Evolutionary conservation across 1,140 invertebrate species (phyloP), one percentile per base, ranked within the genome.

Genomic region (Saxidomus purpurata): DNA sequence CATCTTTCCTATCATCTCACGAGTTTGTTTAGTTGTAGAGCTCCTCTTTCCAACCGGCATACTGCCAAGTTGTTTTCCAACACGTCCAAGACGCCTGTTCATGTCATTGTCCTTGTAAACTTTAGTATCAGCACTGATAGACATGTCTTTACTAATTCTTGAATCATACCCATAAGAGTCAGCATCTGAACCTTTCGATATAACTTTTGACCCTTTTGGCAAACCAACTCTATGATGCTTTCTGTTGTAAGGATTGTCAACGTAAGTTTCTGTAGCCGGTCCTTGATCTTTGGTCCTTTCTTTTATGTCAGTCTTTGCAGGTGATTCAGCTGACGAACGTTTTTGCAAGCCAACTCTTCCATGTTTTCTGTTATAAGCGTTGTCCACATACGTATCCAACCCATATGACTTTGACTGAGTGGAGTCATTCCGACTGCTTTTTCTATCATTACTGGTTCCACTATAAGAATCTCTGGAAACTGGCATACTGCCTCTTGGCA

Each of bases 191-290:
- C n/a, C 9, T 43, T 25, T 76, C n/a, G 88, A 88, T 17, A 80
- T 82, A 25, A 89, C 69, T 47, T 77, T 67, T 22, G 43, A 52
- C 17, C 90, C 92, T 61, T 69, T n/a, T 22, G 47, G 61, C 81
- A 89, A 43, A 0, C 92, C 92, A 47, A 92, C 92, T 36, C 91
- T 74, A 6, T 80, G 88, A 9, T 88, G 36, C 13, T 49, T 89
- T 13, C 90, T 34, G 43, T 93, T 92, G 11, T 85, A 82, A 6
- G 85, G 38, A 79, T 91, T 92, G 74, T 93, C 90, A 0, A 90
- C 92, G 38, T 93, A 93, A 11, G 59, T 59, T 76, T 80, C 90
- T 15, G n/a, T n/a, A n/a, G n/a, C n/a, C n/a, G n/a, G n/a, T n/a
- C n/a, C n/a, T n/a, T n/a, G n/a, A n/a, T n/a, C n/a, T n/a, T n/a